phyloP scores from a whole-genome alignment of 2,888 invertebrate genomes.

The Chromoteleia sp. region DNA sequence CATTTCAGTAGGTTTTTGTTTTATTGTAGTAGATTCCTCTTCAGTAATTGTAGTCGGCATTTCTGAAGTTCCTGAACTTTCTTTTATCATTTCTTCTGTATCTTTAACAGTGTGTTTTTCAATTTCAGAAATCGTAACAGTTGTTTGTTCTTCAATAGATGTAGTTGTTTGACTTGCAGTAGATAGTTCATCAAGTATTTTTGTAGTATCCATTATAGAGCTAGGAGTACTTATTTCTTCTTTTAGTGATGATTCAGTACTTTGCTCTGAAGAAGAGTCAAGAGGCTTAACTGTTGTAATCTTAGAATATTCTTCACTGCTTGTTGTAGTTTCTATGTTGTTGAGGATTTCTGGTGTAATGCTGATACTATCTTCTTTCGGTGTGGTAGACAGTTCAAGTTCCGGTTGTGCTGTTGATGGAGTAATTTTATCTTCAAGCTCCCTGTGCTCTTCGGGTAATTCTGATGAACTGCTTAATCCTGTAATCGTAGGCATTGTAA shows the following conservation, averaged over 20 bases:
- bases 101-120: conserved; percentile 65
- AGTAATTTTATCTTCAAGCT: not conserved
- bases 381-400: conserved; percentile 16
- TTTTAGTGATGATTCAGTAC: conserved; percentile 39
- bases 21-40: no score
- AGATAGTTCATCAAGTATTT: conserved; percentile 44
- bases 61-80: no score
- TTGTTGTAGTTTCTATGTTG: conserved; percentile 27
- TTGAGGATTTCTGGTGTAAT: conserved; percentile 50
- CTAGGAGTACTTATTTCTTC: conserved; percentile 63
- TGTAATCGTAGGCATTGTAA: not conserved
- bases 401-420: conserved; percentile 28
- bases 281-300: conserved; percentile 59
- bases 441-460: not conserved
- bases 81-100: conserved; percentile 63
- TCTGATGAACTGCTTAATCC: conserved; percentile 17
- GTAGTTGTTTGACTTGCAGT: conserved; percentile 45
- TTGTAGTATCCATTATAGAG: not conserved
- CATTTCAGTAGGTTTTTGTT: conserved; percentile 24
- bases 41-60: conserved; percentile 54
- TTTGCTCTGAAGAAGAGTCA: conserved; percentile 1
- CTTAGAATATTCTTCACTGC: conserved; percentile 50
- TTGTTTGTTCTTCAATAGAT: conserved; percentile 33
- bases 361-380: not conserved
- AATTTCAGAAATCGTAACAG: conserved; percentile 28